Conservation (phyloP, 1,140 invertebrate genomes). For the Teleopsis dalmanni region DNA sequence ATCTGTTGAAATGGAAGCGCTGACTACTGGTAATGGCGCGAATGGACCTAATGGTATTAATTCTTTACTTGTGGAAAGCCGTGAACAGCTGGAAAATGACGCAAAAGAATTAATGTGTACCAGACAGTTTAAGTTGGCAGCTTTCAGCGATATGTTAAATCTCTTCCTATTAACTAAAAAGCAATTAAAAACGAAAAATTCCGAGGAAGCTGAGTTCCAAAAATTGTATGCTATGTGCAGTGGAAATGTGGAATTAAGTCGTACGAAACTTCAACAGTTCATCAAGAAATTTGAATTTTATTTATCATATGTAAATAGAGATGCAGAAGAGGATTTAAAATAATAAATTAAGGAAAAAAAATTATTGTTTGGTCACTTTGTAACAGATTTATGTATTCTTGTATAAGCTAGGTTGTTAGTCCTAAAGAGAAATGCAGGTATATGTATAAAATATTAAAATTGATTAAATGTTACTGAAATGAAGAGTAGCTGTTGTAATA, state of each 20-base stretch:
- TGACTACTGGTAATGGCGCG: constrained; percentile 30
- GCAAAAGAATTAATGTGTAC: constrained; percentile 27
- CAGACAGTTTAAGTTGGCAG: constrained; percentile 32
- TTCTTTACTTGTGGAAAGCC: constrained; percentile 22
- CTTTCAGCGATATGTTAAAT: constrained; percentile 55
- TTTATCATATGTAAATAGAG: constrained; percentile 53
- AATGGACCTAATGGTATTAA: constrained; percentile 10
- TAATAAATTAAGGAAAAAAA: too few relatives aligned
- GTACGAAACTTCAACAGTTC: constrained; percentile 48
- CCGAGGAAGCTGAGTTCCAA: constrained; percentile 45
- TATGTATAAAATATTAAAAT: too few relatives aligned
- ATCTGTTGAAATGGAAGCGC: constrained; percentile 49
- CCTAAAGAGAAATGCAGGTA: too few relatives aligned
- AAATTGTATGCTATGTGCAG: constrained; percentile 43
- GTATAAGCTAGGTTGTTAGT: too few relatives aligned
- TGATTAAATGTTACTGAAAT: too few relatives aligned
- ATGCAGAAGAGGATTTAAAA: constrained; percentile 12
- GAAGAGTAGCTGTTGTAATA: too few relatives aligned
- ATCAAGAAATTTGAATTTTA: constrained; percentile 64
- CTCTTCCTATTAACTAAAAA: constrained; percentile 48
- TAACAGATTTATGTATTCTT: too few relatives aligned
- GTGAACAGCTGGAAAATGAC: constrained; percentile 26
- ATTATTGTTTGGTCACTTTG: too few relatives aligned
- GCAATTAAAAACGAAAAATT: constrained; percentile 25
- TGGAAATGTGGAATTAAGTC: constrained; percentile 48